A percentile compares a stretch with the other conserved stretches of the same genome.
Conservation (phyloP, 2,888 invertebrate species). For the Entomobrya proxima region DNA sequence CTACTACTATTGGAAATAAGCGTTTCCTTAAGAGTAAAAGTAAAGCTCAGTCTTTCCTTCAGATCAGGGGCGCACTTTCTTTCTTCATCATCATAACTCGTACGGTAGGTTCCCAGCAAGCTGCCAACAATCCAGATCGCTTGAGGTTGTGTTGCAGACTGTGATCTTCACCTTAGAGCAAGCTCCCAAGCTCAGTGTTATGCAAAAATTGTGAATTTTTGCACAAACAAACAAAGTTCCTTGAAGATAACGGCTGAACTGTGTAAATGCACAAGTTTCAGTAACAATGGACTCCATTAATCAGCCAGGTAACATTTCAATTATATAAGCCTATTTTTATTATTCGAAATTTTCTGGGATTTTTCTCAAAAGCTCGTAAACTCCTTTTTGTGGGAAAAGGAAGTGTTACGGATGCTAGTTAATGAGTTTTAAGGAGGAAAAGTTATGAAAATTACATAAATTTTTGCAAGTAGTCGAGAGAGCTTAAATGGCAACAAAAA, state of each 20-base stretch:
- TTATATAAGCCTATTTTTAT: background rate
- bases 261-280: background rate
- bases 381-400: background rate
- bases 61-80: background rate
- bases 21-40: background rate
- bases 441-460: no score
- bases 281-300: conserved; percentile 47
- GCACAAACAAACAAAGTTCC: background rate
- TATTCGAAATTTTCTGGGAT: background rate
- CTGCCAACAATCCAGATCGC: background rate
- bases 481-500: no score
- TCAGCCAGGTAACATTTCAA: conserved; percentile 38
- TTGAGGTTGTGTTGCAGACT: background rate
- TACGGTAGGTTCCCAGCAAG: background rate
- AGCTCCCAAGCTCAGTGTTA: background rate
- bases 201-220: background rate
- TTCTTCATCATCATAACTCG: background rate
- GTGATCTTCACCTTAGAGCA: background rate
- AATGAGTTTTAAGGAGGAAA: no score
- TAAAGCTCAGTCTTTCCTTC: background rate
- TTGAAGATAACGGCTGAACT: background rate
- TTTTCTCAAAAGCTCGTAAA: conserved; percentile 11
- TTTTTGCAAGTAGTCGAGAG: no score
- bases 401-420: background rate
- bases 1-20: background rate